Percentiles rank a stretch among this genome's conserved stretches.
These are phyloP conservation scores for Rhinoptilus africanus DNA, from an alignment of 2,113 vertebrate genomes.

Conservation along the genomic window DNA sequence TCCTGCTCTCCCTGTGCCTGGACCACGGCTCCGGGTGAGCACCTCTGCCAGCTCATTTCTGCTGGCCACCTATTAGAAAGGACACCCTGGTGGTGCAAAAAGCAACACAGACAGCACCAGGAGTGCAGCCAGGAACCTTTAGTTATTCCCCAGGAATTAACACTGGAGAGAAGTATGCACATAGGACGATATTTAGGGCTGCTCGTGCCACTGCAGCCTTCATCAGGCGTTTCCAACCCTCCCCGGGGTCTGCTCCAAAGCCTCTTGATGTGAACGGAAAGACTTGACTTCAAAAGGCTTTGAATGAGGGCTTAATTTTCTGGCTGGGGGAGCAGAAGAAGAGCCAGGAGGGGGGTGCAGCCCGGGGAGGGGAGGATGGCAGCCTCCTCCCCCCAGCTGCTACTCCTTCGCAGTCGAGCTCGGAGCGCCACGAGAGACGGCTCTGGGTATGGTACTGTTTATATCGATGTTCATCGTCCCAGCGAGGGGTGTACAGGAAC, in stretches of 20 bases:
- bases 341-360: not conserved
- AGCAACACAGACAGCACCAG: not conserved
- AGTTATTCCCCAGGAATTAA: not conserved
- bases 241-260: not conserved
- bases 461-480: not conserved
- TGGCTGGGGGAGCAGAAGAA: not conserved
- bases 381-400: not conserved
- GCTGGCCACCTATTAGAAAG: not conserved
- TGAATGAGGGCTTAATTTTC: not conserved
- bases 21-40: not conserved
- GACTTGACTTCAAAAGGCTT: not conserved
- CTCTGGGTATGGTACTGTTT: not conserved
- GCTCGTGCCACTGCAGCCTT: not conserved
- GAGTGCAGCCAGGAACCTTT: not conserved
- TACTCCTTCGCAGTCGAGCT: not conserved
- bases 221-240: not conserved
- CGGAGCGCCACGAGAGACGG: fast-evolving
- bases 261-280: not conserved
- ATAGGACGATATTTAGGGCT: not conserved
- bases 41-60: not conserved
- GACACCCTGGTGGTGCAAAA: not conserved
- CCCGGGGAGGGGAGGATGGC: not conserved
- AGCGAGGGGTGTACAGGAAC: not conserved
- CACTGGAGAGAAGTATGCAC: not conserved
- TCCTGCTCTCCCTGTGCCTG: not conserved